Evolutionary conservation across 1,140 invertebrate genomes (phyloP).

Genomic region (Drosophila athabasca): DNA sequence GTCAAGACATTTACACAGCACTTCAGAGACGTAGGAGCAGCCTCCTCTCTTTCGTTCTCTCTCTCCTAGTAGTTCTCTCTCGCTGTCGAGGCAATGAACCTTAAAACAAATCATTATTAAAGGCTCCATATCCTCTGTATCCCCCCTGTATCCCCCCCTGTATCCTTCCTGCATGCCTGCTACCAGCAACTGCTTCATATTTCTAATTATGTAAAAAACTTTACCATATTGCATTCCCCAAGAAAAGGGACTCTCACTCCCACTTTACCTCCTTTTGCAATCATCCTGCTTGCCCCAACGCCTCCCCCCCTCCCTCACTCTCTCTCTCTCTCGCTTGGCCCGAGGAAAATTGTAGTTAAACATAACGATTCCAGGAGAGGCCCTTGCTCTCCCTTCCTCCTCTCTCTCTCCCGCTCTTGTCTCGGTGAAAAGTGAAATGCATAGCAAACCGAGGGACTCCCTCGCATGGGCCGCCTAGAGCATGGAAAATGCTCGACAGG

Average conservation of each 20-base stretch:
- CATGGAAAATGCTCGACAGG: conserved; percentile 5
- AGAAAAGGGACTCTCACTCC: conserved; percentile 9
- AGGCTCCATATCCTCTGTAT: conserved; percentile 19
- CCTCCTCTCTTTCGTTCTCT: conserved; percentile 8
- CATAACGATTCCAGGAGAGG: conserved; percentile 55
- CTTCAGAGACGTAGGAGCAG: conserved; percentile 44
- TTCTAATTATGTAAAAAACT: conserved; percentile 77
- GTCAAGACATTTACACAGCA: conserved; percentile 82
- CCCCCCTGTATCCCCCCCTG: neutral
- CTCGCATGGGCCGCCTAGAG: too few species aligned
- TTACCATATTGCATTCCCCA: conserved; percentile 54
- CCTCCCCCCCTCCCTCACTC: too few species aligned
- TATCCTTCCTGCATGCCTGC: neutral
- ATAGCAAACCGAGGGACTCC: conserved; percentile 6
- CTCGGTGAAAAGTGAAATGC: conserved; percentile 57
- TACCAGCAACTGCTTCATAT: conserved; percentile 46
- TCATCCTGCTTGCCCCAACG: too few species aligned
- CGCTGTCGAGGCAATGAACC: conserved; percentile 64
- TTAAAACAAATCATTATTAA: conserved; percentile 79
- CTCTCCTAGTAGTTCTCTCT: neutral
- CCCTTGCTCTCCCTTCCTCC: neutral
- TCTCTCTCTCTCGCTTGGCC: conserved; percentile 9
- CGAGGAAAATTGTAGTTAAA: conserved; percentile 70
- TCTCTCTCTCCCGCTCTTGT: neutral
- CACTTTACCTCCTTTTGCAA: neutral